A percentile compares a stretch with the other conserved stretches of the same genome.
Conservation (phyloP, 2,113 vertebrate genomes). For the Thoracochromis brauschi region DNA sequence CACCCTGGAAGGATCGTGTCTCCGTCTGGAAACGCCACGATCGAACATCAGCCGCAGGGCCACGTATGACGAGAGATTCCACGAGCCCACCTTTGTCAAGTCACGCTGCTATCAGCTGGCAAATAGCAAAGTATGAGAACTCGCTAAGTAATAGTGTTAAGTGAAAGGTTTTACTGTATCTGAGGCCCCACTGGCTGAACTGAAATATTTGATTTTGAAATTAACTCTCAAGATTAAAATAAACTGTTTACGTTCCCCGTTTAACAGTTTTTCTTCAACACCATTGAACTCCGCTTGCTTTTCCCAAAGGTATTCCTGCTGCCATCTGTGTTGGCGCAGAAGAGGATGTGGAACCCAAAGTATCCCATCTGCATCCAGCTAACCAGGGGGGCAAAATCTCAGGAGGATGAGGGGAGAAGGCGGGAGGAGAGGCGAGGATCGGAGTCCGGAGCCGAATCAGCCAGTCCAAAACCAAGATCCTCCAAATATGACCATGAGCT, state of each 20-base stretch:
- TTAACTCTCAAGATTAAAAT: neutral
- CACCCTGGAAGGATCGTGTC: slow-evolving; percentile 71
- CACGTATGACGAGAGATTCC: slow-evolving; percentile 69
- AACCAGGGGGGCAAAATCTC: neutral
- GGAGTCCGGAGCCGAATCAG: neutral
- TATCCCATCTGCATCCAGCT: slow-evolving; percentile 85
- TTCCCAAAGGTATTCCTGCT: slow-evolving; percentile 76
- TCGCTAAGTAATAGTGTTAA: neutral
- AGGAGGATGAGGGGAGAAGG: neutral
- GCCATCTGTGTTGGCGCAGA: slow-evolving; percentile 76
- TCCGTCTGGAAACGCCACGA: slow-evolving; percentile 78
- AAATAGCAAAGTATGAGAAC: slow-evolving; percentile 71
- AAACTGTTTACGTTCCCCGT: neutral
- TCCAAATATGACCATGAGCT: neutral
- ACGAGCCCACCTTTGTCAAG: slow-evolving; percentile 64
- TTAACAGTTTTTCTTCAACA: neutral
- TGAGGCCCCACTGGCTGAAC: neutral
- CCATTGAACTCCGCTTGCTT: neutral
- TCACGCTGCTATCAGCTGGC: slow-evolving; percentile 71
- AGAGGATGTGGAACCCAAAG: slow-evolving; percentile 85
- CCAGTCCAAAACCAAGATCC: neutral
- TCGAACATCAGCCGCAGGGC: slow-evolving; percentile 74
- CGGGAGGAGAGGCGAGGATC: neutral
- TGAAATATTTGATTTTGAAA: neutral
- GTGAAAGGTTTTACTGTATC: neutral